Evolutionary conservation across 2,797 vertebrate genomes (phyloP), one percentile per base, ranked within the genome.

Genomic region (Halcyon badia): DNA sequence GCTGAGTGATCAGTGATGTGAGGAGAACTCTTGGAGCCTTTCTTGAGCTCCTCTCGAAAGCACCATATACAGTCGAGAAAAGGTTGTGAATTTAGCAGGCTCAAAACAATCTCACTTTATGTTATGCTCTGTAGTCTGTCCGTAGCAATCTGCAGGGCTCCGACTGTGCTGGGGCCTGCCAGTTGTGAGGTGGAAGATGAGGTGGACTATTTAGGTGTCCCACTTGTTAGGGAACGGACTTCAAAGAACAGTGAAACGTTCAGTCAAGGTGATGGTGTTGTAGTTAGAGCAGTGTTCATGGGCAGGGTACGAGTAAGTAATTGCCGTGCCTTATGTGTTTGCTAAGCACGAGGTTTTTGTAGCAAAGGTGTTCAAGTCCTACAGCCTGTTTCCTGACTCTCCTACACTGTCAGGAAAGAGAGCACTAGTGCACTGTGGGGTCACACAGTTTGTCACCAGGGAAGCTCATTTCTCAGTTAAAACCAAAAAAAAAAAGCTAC

Each of bases 241-340:
- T 28, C 11, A 30, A 46, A 46, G 44, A 10, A 5, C 0, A 1
- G 6, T 42, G 44, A 31, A 11, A 42, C 21, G 49, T 64, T 73
- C n/a, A 58, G 60, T 28, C 2, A 2, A 16, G 46, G n/a, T 11
- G 8, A 39, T 66, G 60, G 39, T 58, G 33, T 21, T 48, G 52
- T 3, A 13, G 51, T 70, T 66, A 41, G 48, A 30, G 48, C 68
- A 35, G 42, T 0, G 7, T 16, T 33, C 0, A 0, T 19, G 28
- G 7, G 52, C 44, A 30, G 35, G 42, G 26, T 42, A 5, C 2
- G 3, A 48, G 65, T 26, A 31, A 75, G 24, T 2, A 1, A 24
- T 33, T 64, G 39, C 80, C n/a, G 42, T 15, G 35, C 7, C 3
- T 0, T 31, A 1, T 1, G 0, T 19, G 42, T 75, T 49, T 0